Evolutionary conservation across 1,140 invertebrate genomes (phyloP), one percentile per base, ranked within the genome.

Genomic region (Phortica variegata): DNA sequence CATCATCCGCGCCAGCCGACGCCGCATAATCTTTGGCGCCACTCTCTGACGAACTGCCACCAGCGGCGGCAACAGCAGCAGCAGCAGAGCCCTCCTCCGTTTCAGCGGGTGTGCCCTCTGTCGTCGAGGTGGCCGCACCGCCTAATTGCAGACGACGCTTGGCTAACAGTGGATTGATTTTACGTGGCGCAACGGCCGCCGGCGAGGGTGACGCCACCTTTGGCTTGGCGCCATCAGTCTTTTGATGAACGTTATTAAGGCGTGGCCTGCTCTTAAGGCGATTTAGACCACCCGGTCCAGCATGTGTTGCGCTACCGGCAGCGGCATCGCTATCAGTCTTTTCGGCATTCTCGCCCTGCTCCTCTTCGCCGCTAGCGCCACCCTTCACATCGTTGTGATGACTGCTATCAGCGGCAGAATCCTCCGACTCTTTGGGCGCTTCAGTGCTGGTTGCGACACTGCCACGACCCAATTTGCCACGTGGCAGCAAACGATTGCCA

Each of bases 151-250:
- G 55, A 38, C 70, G 66, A 31, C 71, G 56, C 54, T 74, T 73
- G 44, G 73, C 69, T 33, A 76, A 54, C 48, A 76, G 49, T 31
- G 74, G 71, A 45, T 76, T 76, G 19, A 73, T 59, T 57, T 76
- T 76, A 31, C 74, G 63, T 17, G 63, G 60, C 38, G 57, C 59
- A 19, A 51, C 54, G 9, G 49, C 19, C 2, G 23, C 40, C 8
- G 45, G 39, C 16, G 56, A 23, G 4, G 54, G 37, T 13, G 58
- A 43, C 21, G 52, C 44, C 21, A 55, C 23, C 40, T 42, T 63
- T 4, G 68, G 49, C 54, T 72, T 69, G 43, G 55, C 51, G 50
- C 48, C 61, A 43, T 70, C 65, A 73, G 70, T 73, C 65, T 75
- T 76, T 42, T 68, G 59, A 39, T 65, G 63, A 43, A 63, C 47